Evolutionary conservation across 30 jellyfish, hydroid and myxozoan species (phyloP).

Genomic region (Turritopsis rubra): DNA sequence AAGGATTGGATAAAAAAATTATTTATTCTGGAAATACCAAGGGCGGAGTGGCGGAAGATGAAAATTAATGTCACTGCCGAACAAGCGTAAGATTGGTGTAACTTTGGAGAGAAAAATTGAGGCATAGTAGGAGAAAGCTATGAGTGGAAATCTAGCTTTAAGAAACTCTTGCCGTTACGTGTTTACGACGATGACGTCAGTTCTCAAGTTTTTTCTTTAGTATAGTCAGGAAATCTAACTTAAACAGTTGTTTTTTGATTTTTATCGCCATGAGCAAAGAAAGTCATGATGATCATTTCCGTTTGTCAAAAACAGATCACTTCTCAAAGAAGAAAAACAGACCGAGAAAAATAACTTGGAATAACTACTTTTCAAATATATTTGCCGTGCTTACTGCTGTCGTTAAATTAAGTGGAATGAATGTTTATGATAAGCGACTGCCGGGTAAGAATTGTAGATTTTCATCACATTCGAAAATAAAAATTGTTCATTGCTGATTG

Average conservation of each 20-base stretch:
- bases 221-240: background rate
- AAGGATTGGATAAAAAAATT: too few species aligned
- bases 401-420: too few species aligned
- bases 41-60: too few species aligned
- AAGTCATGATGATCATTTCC: background rate
- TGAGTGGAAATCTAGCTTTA: background rate
- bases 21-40: too few species aligned
- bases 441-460: background rate
- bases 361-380: too few species aligned
- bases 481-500: background rate
- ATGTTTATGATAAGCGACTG: background rate
- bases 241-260: background rate
- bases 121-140: background rate
- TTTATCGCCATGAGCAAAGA: background rate
- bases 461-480: background rate
- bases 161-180: background rate
- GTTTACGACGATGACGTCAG: background rate
- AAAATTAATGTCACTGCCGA: too few species aligned
- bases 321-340: background rate
- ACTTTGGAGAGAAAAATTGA: too few species aligned
- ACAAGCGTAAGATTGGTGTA: too few species aligned
- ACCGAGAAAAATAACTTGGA: background rate
- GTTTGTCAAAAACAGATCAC: background rate
- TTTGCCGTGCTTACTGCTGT: too few species aligned
- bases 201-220: background rate